Evolutionary conservation across 2,113 vertebrate species (phyloP).

Genomic region (Nesogale talazaci): DNA sequence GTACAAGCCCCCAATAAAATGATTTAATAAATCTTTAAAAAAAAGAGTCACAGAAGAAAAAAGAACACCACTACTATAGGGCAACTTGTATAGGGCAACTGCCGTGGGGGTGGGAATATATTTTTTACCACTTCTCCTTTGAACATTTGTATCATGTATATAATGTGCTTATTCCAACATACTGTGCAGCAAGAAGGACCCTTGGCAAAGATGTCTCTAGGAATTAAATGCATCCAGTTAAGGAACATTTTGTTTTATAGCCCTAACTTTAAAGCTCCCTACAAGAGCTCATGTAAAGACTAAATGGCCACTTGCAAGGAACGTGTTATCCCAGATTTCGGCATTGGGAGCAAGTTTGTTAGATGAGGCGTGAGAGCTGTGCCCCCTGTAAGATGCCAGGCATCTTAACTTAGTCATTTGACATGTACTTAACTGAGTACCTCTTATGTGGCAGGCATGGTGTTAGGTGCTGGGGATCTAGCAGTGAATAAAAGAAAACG

Average conservation of each 20-base stretch:
- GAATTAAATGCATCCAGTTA: slow-evolving; percentile 17
- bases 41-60: too few species aligned
- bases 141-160: neutral
- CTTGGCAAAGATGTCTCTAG: slow-evolving; percentile 18
- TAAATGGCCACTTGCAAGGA: neutral
- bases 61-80: too few species aligned
- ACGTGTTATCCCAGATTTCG: neutral
- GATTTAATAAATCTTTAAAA: too few species aligned
- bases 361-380: neutral
- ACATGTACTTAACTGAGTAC: neutral
- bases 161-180: slow-evolving; percentile 14
- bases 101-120: neutral
- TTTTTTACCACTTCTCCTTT: slow-evolving; percentile 23
- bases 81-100: neutral
- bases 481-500: slow-evolving; percentile 14
- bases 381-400: neutral
- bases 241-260: slow-evolving; percentile 2
- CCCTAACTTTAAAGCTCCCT: neutral
- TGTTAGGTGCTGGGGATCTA: neutral
- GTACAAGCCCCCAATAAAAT: too few species aligned
- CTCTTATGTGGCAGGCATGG: neutral
- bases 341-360: neutral
- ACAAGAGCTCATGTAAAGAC: neutral
- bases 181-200: neutral
- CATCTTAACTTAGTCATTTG: slow-evolving; percentile 20